Evolutionary conservation across 1,140 invertebrate species (phyloP).

Genomic region (Spodoptera frugiperda): DNA sequence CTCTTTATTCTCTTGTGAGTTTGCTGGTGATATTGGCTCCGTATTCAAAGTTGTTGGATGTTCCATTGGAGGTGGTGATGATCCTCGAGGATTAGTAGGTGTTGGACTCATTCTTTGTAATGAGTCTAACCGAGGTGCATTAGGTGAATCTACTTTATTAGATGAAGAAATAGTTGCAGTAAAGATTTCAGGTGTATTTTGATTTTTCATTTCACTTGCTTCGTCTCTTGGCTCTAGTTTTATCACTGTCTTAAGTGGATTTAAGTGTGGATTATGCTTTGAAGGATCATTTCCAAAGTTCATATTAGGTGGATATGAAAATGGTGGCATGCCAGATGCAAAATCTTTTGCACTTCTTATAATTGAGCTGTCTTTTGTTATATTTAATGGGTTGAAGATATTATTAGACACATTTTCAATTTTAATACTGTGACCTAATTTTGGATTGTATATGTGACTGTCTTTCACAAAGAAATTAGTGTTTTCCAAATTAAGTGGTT

Average conservation of each 20-base stretch:
- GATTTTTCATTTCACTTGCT: constrained; percentile 85
- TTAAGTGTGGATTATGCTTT: constrained; percentile 79
- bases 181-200: constrained; percentile 82
- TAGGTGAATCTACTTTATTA: constrained; percentile 78
- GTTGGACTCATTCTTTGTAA: constrained; percentile 81
- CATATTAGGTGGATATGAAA: constrained; percentile 75
- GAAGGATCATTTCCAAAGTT: constrained; percentile 77
- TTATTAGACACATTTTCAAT: constrained; percentile 78
- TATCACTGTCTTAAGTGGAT: constrained; percentile 85
- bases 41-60: constrained; percentile 75
- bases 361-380: constrained; percentile 76
- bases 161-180: constrained; percentile 81
- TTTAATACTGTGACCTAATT: constrained; percentile 79
- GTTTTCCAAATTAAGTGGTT: constrained; percentile 80
- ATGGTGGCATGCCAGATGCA: constrained; percentile 72
- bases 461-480: constrained; percentile 83
- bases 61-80: constrained; percentile 81
- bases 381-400: constrained; percentile 81
- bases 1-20: constrained; percentile 81
- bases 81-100: constrained; percentile 74
- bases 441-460: constrained; percentile 80
- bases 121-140: constrained; percentile 74
- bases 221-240: constrained; percentile 88
- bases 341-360: constrained; percentile 81
- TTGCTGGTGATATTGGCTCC: constrained; percentile 78